Evolutionary conservation across 2,797 vertebrate genomes (phyloP).

Genomic region (Brotula barbata): DNA sequence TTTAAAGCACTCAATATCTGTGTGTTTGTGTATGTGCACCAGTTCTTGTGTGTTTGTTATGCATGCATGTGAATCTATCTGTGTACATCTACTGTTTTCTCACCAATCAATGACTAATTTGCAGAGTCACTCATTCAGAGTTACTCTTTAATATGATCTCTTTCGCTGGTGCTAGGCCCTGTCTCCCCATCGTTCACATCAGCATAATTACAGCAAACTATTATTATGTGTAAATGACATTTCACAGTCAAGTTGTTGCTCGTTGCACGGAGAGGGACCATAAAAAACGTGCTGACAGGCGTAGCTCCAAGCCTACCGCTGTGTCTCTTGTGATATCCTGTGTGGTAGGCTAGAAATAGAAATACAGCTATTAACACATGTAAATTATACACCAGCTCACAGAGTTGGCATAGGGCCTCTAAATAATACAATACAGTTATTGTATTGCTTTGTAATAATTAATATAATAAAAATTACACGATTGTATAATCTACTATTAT

Average conservation of each 20-base stretch:
- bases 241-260: slow-evolving; percentile 4
- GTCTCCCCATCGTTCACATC: background rate
- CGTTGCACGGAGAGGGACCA: background rate
- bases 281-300: slow-evolving; percentile 1
- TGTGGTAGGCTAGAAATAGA: background rate
- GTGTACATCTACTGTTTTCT: slow-evolving; percentile 15
- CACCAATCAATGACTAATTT: slow-evolving; percentile 3
- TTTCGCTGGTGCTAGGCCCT: background rate
- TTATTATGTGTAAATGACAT: slow-evolving; percentile 6
- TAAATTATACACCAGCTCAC: background rate
- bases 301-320: background rate
- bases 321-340: background rate
- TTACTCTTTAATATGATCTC: background rate
- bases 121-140: background rate
- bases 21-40: background rate
- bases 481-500: too few relatives aligned
- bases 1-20: background rate
- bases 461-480: too few relatives aligned
- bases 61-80: background rate
- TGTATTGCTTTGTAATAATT: too few relatives aligned
- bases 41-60: background rate
- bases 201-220: background rate
- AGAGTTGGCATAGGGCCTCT: too few relatives aligned
- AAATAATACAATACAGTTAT: too few relatives aligned
- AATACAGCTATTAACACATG: background rate